Base-by-base conservation (phyloP, 2,888 invertebrate genomes). In the Aporophyla nigra region DNA sequence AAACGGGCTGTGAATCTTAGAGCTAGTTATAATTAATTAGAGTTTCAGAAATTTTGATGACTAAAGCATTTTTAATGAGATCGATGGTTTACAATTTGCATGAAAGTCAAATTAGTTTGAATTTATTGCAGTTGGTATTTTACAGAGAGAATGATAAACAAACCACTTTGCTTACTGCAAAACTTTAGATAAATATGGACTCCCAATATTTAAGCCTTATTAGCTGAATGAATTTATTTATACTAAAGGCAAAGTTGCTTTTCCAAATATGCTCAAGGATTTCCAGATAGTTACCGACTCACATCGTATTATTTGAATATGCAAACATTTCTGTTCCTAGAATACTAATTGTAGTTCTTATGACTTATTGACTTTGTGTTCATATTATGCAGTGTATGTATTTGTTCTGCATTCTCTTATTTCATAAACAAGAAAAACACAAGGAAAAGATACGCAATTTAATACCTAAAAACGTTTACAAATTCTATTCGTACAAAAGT, bases 261-360 rank as follows among this genome's bases (percentile, higher is more conserved):
- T 59, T 56, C 5, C 19, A 43, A 21, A n/a, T 14, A 69, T 9
- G 27, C 6, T 2, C 7, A 6, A n/a, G 5, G 16, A 49, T 54
- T 49, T 61, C n/a, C 27, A 3, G 5, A 14, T 51, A 61, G 51
- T 59, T 46, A 53, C 19, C 10, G 0, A 7, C 5, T 7, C 19
- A 27, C 10, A 27, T 24, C 12, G 12, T 0, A 51, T 24, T 1
- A 43, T 56, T 24, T 33, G 43, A 56, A 21, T 24, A 56, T 53
- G 27, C 46, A 40, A 77, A 43, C 49, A 46, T 61, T 70, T 16
- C 7, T 24, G 9, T 71, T 71, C 46, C 43, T n/a, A 33, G 80
- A 79, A 77, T 24, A 54, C 21, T 46, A n/a, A n/a, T n/a, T 46
- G 43, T 46, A 46, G 63, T 51, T 33, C 10, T 9, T 24, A 58